Conservation (phyloP, 2,888 invertebrate genomes). For the Petrolisthes cinctipes region DNA sequence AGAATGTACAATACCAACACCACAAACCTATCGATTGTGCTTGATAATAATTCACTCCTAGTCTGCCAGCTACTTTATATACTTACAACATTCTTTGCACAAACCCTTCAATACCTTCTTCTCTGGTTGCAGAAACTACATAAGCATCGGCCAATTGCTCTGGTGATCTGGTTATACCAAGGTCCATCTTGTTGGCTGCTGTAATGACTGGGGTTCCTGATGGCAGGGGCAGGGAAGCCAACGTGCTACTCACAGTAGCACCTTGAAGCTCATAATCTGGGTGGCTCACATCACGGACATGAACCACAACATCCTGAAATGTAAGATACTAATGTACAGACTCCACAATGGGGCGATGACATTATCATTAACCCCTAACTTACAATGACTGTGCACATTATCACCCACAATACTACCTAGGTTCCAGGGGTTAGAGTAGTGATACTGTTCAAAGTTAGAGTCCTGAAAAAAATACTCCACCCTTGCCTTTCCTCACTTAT, state of each 20-base stretch:
- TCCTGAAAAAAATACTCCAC: too few relatives aligned
- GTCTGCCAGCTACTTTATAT: too few relatives aligned
- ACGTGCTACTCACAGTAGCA: slow-evolving; percentile 78
- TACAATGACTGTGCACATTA: background rate
- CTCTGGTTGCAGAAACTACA: slow-evolving; percentile 32
- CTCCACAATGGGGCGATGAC: background rate
- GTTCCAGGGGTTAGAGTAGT: too few relatives aligned
- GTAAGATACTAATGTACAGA: background rate
- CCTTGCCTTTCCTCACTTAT: too few relatives aligned
- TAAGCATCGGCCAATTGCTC: slow-evolving; percentile 18
- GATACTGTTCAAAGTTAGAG: too few relatives aligned
- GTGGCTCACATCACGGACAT: slow-evolving; percentile 84
- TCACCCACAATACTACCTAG: background rate
- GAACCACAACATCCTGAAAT: slow-evolving; percentile 78
- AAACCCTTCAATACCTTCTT: slow-evolving; percentile 30
- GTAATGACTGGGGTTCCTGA: slow-evolving; percentile 74
- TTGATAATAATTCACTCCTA: too few relatives aligned
- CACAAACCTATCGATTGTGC: too few relatives aligned
- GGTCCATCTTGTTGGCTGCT: slow-evolving; percentile 83
- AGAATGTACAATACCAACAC: too few relatives aligned
- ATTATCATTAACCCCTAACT: background rate
- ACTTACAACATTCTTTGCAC: too few relatives aligned
- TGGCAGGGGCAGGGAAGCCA: slow-evolving; percentile 74
- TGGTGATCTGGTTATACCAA: slow-evolving; percentile 68
- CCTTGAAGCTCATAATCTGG: slow-evolving; percentile 79